phyloP scores from a whole-genome alignment of 2,113 vertebrate genomes.

The Thamnophis sirtalis region DNA sequence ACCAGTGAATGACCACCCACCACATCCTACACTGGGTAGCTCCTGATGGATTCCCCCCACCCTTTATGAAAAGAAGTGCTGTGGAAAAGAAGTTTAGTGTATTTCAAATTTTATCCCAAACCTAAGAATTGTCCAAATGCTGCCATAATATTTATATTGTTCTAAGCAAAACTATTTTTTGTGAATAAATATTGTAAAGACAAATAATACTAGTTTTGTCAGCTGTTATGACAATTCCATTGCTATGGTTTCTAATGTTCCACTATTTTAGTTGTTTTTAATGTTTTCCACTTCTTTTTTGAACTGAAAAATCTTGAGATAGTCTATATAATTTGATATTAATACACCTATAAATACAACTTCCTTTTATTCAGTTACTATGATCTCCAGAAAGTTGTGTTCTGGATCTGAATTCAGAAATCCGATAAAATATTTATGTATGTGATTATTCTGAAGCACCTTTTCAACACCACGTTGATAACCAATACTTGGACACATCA shows the following conservation, averaged over 20 bases:
- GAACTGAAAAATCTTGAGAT: neutral
- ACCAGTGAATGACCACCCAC: neutral
- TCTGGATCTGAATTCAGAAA: neutral
- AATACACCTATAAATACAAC: neutral
- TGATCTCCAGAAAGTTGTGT: neutral
- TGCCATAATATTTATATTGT: neutral
- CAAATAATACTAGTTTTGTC: neutral
- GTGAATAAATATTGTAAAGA: neutral
- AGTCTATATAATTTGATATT: neutral
- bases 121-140: neutral
- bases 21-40: neutral
- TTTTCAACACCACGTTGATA: neutral
- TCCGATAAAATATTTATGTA: neutral
- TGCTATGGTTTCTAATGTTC: neutral
- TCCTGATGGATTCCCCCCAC: neutral
- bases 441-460: neutral
- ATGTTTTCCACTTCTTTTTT: neutral
- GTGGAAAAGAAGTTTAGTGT: neutral
- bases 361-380: neutral
- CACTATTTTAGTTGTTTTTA: neutral
- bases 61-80: neutral
- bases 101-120: neutral
- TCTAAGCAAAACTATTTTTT: neutral
- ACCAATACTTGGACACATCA: neutral
- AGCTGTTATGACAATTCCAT: neutral